Base-by-base conservation (phyloP, 2,797 vertebrate genomes). In the Phyllotis vaccarum region DNA sequence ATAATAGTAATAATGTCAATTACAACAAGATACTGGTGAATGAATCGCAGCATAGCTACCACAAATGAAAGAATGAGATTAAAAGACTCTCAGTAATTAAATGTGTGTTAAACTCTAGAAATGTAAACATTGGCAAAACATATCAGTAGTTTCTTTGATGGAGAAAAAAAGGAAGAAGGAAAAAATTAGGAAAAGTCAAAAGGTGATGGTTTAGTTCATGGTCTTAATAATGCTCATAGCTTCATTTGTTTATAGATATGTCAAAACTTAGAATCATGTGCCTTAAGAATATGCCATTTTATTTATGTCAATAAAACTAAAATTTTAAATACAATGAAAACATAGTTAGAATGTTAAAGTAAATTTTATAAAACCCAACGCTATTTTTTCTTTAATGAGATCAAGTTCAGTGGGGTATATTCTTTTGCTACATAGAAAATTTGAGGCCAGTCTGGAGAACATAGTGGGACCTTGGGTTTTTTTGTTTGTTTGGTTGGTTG, bases 71-170 rank as follows among this genome's bases (percentile, higher is more conserved):
- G 52, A 91, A 79, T 31, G 52, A 94, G 46, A 86, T 19, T 19
- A 5, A 72, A 83, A 29, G 21, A 37, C 21, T 19, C 66, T 49
- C 60, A 49, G 1, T 85, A 19, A 85, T n/a, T n/a, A 19, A 37
- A 52, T 95, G 86, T 89, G 68, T 22, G 43, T 80, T 76, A 91
- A 92, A 49, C 92, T 92, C 76, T 34, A 62, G 49, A 81, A 93
- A 78, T 62, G 22, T 2, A 68, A 74, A 90, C 24, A 21, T 14
- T 89, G 37, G 79, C 89, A 91, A 76, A 96, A 74, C 70, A 87
- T 22, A 46, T 82, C 29, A 24, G 9, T 70, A 54, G 9, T 78
- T 85, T 58, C 37, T 3, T 21, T 7, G 4, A 11, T 19, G 3
- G 27, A 31, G 5, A n/a, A 9, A 22, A 34, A 70, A 64, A n/a